A percentile compares a stretch with the other conserved stretches of the same genome.
Conservation (phyloP, 2,888 invertebrate species). For the Chironomus riparius region DNA sequence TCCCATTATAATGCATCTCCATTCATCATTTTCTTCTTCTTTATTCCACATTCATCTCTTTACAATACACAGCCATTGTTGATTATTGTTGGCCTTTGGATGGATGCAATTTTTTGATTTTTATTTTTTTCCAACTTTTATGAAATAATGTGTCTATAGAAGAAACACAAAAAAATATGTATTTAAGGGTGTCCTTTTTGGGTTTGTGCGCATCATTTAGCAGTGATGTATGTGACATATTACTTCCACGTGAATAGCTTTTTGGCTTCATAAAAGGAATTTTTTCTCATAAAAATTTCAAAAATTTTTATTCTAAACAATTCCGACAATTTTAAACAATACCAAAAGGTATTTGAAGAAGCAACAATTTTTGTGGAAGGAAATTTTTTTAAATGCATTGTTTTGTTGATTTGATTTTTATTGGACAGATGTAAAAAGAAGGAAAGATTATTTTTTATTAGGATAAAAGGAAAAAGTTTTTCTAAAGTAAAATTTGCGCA, state of each 20-base stretch:
- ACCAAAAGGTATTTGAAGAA: too few species aligned
- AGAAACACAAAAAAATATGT: not conserved
- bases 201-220: not conserved
- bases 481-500: too few species aligned
- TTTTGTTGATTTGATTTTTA: too few species aligned
- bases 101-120: slow-evolving; percentile 26
- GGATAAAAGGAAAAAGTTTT: too few species aligned
- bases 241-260: not conserved
- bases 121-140: too few species aligned
- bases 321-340: too few species aligned
- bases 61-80: slow-evolving; percentile 11
- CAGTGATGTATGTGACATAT: slow-evolving; percentile 1
- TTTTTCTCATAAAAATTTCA: not conserved
- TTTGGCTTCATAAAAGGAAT: not conserved
- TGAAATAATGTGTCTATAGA: not conserved
- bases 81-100: slow-evolving; percentile 23
- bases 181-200: not conserved
- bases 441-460: too few species aligned
- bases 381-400: not conserved
- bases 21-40: not conserved
- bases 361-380: not conserved
- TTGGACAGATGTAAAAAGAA: too few species aligned
- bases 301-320: not conserved
- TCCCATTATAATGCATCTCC: not conserved
- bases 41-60: not conserved